These are phyloP conservation scores for Amyelois transitella DNA, from an alignment of 1,140 invertebrate species.

Conservation along the genomic window DNA sequence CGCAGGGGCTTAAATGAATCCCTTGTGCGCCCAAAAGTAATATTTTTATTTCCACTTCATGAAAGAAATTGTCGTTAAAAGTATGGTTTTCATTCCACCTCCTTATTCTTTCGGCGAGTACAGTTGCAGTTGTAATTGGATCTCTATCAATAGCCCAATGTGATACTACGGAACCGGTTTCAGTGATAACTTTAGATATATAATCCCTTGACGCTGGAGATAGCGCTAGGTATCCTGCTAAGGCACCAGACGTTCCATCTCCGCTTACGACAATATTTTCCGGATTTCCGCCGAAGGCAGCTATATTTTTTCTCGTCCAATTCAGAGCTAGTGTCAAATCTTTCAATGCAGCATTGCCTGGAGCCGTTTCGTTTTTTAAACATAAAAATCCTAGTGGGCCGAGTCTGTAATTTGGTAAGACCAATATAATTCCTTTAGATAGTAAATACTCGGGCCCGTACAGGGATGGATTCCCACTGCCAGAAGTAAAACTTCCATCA, in stretches of 20 bases:
- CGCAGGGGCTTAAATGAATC: constrained; percentile 40
- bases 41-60: constrained; percentile 17
- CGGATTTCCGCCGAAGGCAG: constrained; percentile 81
- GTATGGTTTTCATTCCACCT: not conserved
- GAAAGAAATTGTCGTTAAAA: not conserved
- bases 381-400: constrained; percentile 55
- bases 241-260: constrained; percentile 31
- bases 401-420: constrained; percentile 55
- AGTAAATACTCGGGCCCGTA: constrained; percentile 44
- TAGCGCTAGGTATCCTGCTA: constrained; percentile 41
- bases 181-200: constrained; percentile 45
- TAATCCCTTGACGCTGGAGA: constrained; percentile 31
- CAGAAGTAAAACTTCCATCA: constrained; percentile 30
- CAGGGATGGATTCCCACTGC: constrained; percentile 39
- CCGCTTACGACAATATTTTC: constrained; percentile 54
- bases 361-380: constrained; percentile 31
- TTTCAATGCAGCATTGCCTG: constrained; percentile 80
- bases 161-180: constrained; percentile 47
- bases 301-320: constrained; percentile 81
- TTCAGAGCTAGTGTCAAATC: constrained; percentile 80
- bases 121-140: constrained; percentile 22
- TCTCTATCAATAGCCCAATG: constrained; percentile 51
- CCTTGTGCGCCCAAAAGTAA: constrained; percentile 22
- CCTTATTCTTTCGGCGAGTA: constrained; percentile 15
- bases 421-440: constrained; percentile 34